Conservation (phyloP, 2,797 vertebrate species). For the Microchirus variegatus region DNA sequence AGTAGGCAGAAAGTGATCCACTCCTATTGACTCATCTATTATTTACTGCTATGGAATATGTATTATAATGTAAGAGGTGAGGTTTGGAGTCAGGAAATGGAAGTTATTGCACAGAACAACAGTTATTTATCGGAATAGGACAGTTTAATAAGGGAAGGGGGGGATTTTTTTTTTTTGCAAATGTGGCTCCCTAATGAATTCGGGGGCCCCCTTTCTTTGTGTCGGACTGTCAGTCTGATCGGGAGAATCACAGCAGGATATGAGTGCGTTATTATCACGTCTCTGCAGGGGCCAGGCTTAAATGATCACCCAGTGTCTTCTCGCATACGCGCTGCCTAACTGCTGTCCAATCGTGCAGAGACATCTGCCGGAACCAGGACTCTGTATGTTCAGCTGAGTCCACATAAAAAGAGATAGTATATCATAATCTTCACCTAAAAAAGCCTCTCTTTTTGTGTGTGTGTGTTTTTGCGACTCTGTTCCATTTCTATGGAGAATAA, state of each 20-base stretch:
- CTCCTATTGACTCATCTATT: constrained; percentile 74
- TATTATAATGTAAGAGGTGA: constrained; percentile 52
- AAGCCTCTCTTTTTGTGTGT: not conserved
- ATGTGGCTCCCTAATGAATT: constrained; percentile 72
- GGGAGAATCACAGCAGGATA: constrained; percentile 79
- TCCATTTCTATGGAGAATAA: not conserved
- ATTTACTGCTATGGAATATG: constrained; percentile 64
- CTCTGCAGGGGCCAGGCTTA: constrained; percentile 65
- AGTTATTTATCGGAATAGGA: too few species aligned
- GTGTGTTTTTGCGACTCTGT: too few species aligned
- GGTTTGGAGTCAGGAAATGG: constrained; percentile 20
- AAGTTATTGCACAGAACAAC: constrained; percentile 17
- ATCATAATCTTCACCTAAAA: constrained; percentile 10
- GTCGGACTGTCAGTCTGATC: constrained; percentile 71
- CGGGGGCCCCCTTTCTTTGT: constrained; percentile 70
- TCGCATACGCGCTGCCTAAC: constrained; percentile 67
- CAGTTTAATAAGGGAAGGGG: too few species aligned
- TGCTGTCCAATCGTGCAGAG: constrained; percentile 71
- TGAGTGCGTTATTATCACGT: constrained; percentile 74
- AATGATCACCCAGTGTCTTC: constrained; percentile 68
- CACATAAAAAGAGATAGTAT: constrained; percentile 35
- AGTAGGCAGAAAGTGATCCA: constrained; percentile 67
- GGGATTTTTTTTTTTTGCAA: too few species aligned
- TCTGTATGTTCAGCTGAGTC: constrained; percentile 51
- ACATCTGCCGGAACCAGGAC: constrained; percentile 63